Evolutionary conservation across 1,140 invertebrate species (phyloP).

Genomic region (Chlorops oryzae): DNA sequence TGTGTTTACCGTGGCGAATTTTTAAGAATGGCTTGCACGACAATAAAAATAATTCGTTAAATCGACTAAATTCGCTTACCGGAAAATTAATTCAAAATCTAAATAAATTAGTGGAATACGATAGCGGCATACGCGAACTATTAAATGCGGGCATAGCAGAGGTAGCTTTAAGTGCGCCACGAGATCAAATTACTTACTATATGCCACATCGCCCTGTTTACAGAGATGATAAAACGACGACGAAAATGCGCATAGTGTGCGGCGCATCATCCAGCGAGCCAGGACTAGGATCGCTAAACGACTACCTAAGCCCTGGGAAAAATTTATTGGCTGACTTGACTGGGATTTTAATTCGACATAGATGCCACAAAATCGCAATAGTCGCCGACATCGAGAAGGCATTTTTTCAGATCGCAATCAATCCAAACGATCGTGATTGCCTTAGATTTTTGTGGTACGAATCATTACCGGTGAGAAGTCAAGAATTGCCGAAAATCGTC

Average conservation of each 20-base stretch:
- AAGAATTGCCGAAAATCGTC: neutral
- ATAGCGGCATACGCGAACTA: neutral
- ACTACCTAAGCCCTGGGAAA: neutral
- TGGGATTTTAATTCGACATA: neutral
- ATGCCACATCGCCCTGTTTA: constrained; percentile 20
- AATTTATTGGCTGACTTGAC: neutral
- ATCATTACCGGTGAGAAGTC: too few relatives aligned
- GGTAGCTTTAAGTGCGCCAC: too few relatives aligned
- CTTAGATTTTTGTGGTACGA: constrained; percentile 5
- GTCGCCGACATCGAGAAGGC: constrained; percentile 5
- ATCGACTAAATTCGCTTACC: neutral
- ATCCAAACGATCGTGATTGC: neutral
- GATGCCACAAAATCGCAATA: neutral
- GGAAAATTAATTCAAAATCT: neutral
- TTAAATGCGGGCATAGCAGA: neutral
- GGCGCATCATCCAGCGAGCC: constrained; percentile 29
- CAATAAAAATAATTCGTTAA: constrained; percentile 3
- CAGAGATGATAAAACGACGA: constrained; percentile 30
- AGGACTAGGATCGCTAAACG: neutral
- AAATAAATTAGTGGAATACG: neutral
- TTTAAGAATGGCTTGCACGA: neutral
- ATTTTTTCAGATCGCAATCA: constrained; percentile 5
- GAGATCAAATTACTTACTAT: constrained; percentile 32
- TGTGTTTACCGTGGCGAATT: neutral
- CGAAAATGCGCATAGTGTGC: constrained; percentile 34